Evolutionary conservation across 1,140 invertebrate genomes (phyloP).

Genomic region (Forficula auricularia): DNA sequence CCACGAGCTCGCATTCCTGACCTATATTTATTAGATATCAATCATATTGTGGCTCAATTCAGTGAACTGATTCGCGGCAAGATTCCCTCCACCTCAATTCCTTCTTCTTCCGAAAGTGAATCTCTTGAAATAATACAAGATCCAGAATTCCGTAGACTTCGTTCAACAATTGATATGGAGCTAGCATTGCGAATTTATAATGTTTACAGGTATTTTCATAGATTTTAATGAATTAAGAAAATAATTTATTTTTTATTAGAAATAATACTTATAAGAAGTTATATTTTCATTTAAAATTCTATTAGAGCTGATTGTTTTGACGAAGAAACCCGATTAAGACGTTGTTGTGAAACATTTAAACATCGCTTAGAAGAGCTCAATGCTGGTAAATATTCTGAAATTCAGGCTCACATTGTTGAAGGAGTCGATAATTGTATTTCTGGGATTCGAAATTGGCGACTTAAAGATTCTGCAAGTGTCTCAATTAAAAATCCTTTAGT

Average conservation of each 20-base stretch:
- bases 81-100: slow-evolving; percentile 25
- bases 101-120: background rate
- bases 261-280: too few relatives aligned
- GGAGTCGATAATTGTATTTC: slow-evolving; percentile 76
- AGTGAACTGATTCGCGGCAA: slow-evolving; percentile 33
- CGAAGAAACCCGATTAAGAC: slow-evolving; percentile 57
- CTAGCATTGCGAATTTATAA: slow-evolving; percentile 61
- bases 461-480: slow-evolving; percentile 73
- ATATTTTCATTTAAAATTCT: slow-evolving; percentile 1
- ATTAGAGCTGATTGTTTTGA: slow-evolving; percentile 49
- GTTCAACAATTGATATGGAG: slow-evolving; percentile 63
- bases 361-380: slow-evolving; percentile 58
- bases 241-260: background rate
- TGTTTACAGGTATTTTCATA: slow-evolving; percentile 38
- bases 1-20: slow-evolving; percentile 67
- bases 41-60: slow-evolving; percentile 52
- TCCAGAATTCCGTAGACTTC: slow-evolving; percentile 57
- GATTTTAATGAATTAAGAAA: too few relatives aligned
- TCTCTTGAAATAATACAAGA: slow-evolving; percentile 54
- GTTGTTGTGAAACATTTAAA: slow-evolving; percentile 53
- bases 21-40: slow-evolving; percentile 60
- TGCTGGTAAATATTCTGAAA: slow-evolving; percentile 37
- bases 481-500: slow-evolving; percentile 64
- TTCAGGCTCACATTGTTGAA: slow-evolving; percentile 53
- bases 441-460: slow-evolving; percentile 60